These are phyloP conservation scores for Picus viridis DNA, from an alignment of 2,797 vertebrate species.

Conservation along the genomic window DNA sequence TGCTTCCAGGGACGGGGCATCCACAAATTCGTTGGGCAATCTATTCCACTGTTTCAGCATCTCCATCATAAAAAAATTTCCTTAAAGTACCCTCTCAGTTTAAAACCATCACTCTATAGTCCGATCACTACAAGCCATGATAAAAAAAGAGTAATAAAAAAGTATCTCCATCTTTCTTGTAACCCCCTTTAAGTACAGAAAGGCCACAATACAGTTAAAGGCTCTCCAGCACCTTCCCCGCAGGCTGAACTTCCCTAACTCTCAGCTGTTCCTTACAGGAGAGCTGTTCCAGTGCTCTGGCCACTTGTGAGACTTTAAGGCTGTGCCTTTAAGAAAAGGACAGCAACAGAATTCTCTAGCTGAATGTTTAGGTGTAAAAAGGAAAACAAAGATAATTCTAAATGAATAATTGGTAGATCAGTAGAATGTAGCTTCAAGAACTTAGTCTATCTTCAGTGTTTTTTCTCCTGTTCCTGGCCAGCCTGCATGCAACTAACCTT, in stretches of 20 bases:
- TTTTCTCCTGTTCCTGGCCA: no score
- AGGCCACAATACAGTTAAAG: background rate
- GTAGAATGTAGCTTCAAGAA: no score
- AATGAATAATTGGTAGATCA: no score
- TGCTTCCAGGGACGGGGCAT: background rate
- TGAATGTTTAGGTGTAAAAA: no score
- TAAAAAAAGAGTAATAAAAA: background rate
- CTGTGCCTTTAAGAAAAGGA: no score
- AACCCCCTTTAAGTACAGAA: background rate
- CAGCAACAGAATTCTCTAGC: no score
- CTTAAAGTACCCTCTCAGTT: background rate
- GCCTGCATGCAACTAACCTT: no score
- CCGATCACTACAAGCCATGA: rapidly evolving
- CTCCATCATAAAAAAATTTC: background rate
- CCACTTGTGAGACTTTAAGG: no score
- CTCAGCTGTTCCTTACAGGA: background rate
- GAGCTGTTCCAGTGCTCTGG: background rate
- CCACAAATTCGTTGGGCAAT: background rate
- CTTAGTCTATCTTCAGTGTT: no score
- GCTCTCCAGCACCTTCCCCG: background rate
- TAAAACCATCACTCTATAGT: background rate
- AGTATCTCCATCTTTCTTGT: background rate
- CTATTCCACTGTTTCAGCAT: background rate
- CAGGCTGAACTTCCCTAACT: background rate
- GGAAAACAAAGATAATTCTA: no score